Conservation (phyloP, 92 coral and sea anemone genomes). For the Porites rus region DNA sequence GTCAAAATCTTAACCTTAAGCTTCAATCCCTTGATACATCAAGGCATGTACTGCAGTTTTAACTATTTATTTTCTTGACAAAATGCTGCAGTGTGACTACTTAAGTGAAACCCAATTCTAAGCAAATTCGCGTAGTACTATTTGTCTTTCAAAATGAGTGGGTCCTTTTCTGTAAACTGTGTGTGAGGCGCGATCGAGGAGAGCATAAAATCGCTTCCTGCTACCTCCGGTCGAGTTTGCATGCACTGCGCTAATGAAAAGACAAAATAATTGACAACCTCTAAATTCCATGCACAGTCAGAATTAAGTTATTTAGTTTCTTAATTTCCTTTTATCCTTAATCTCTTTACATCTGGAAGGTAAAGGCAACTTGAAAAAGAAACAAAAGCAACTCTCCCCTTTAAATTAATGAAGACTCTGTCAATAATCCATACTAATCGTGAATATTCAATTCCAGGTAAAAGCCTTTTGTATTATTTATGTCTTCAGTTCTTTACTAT, state of each 20-base stretch:
- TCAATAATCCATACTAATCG: conserved; percentile 10
- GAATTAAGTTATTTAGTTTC: not conserved
- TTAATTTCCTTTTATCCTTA: not conserved
- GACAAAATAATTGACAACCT: not conserved
- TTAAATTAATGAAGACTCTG: conserved; percentile 18
- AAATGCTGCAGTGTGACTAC: too few relatives aligned
- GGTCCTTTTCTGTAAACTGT: too few relatives aligned
- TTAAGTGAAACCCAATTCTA: too few relatives aligned
- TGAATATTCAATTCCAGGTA: conserved; percentile 14
- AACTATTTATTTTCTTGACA: too few relatives aligned
- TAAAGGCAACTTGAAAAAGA: not conserved
- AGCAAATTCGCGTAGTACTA: too few relatives aligned
- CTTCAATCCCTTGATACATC: too few relatives aligned
- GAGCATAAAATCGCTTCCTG: too few relatives aligned
- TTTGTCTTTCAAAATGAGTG: too few relatives aligned
- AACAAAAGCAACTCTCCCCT: not conserved
- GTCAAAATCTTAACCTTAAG: too few relatives aligned
- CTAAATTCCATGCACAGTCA: not conserved
- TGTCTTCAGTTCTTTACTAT: conserved; percentile 18
- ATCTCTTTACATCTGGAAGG: not conserved
- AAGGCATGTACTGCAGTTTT: too few relatives aligned
- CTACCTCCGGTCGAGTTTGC: not conserved
- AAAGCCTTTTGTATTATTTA: conserved; percentile 12
- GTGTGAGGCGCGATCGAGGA: too few relatives aligned
- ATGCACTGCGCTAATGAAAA: not conserved